These are phyloP conservation scores for Monodelphis domestica DNA, from an alignment of 2,797 vertebrate genomes.

Conservation along the genomic window DNA sequence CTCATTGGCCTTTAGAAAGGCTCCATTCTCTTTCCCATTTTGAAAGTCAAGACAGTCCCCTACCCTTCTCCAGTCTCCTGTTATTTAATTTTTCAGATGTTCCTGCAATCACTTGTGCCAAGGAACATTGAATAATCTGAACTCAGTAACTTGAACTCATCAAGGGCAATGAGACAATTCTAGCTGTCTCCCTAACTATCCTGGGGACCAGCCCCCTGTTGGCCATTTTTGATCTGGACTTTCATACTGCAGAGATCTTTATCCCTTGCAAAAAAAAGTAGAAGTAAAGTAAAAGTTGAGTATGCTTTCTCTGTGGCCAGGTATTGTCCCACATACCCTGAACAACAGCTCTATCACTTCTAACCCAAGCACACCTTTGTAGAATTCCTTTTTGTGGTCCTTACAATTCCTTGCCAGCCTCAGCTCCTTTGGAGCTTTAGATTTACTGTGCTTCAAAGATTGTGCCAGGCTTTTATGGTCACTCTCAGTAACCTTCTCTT, in stretches of 20 bases:
- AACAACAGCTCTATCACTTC: neutral
- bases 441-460: neutral
- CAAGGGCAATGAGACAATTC: neutral
- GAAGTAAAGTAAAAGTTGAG: neutral
- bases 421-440: neutral
- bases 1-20: neutral
- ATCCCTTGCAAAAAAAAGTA: neutral
- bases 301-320: neutral
- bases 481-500: neutral
- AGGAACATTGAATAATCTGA: too few species aligned
- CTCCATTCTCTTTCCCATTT: neutral
- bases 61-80: neutral
- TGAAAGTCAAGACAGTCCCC: neutral
- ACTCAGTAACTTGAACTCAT: neutral
- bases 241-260: neutral
- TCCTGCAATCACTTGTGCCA: neutral
- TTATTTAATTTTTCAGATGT: too few species aligned
- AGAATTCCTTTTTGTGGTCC: neutral
- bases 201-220: neutral
- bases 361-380: neutral
- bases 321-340: neutral
- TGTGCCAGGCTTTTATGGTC: neutral
- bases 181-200: neutral
- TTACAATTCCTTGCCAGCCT: neutral
- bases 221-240: neutral